Evolutionary conservation across 1,140 invertebrate genomes (phyloP).

Genomic region (Lordiphosa clarofinis): DNA sequence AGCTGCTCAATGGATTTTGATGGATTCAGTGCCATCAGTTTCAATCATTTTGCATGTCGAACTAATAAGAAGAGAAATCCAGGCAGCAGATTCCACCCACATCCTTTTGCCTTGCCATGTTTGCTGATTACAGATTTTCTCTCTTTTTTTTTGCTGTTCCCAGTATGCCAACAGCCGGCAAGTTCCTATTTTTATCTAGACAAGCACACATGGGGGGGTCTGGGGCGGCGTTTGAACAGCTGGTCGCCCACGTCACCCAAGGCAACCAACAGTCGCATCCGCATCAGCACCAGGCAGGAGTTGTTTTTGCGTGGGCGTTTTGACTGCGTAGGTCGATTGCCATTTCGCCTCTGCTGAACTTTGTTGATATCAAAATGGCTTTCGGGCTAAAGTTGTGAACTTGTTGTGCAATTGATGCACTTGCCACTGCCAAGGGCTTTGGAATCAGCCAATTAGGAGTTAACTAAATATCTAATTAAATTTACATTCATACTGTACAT

Average conservation of each 20-base stretch:
- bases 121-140: slow-evolving; percentile 33
- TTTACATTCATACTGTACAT: not conserved
- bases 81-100: not conserved
- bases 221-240: not conserved
- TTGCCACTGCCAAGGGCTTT: slow-evolving; percentile 4
- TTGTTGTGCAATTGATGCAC: not conserved
- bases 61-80: slow-evolving; percentile 43
- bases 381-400: slow-evolving; percentile 1
- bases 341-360: slow-evolving; percentile 9
- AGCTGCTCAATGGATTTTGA: slow-evolving; percentile 42
- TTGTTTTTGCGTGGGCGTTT: slow-evolving; percentile 7
- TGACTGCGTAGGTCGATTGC: slow-evolving; percentile 9
- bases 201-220: not conserved
- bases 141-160: too few relatives aligned
- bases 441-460: slow-evolving; percentile 3
- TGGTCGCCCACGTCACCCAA: slow-evolving; percentile 9
- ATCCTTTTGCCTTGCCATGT: slow-evolving; percentile 1
- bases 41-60: slow-evolving; percentile 43
- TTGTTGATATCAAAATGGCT: slow-evolving; percentile 5
- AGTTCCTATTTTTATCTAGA: slow-evolving; percentile 34
- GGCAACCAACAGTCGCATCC: not conserved
- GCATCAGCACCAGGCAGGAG: slow-evolving; percentile 3
- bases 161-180: slow-evolving; percentile 23
- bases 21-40: slow-evolving; percentile 38
- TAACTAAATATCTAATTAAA: slow-evolving; percentile 2